These are phyloP conservation scores for Drosophila asahinai DNA, from an alignment of 1,140 invertebrate species.

Conservation along the genomic window DNA sequence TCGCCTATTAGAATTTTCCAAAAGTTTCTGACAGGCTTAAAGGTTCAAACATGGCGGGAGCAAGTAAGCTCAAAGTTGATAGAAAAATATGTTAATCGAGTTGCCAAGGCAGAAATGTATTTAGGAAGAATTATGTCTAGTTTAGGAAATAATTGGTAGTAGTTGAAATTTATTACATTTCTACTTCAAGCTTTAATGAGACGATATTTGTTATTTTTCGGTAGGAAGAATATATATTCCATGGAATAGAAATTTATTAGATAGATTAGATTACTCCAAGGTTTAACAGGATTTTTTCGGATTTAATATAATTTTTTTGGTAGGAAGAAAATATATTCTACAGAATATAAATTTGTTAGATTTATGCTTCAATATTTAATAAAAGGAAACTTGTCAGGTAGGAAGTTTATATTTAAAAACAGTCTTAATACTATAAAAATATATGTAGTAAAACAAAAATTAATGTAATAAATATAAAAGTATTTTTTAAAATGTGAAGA, in stretches of 20 bases:
- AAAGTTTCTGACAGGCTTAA: conserved; percentile 6
- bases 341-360: not conserved
- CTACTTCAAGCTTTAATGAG: not conserved
- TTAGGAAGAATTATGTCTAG: not conserved
- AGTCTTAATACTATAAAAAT: no score
- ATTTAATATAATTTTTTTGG: not conserved
- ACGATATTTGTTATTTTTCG: not conserved
- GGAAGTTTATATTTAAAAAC: no score
- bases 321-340: no score
- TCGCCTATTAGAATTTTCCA: conserved; percentile 20
- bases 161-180: not conserved
- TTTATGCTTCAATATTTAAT: not conserved
- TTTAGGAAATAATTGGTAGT: not conserved
- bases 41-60: not conserved
- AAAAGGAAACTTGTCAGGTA: no score
- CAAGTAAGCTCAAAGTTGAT: conserved; percentile 8
- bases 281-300: no score
- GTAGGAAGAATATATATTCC: no score
- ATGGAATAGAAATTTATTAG: not conserved
- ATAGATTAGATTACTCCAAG: no score
- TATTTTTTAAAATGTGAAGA: no score
- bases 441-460: no score
- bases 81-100: conserved; percentile 43
- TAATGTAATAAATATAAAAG: no score
- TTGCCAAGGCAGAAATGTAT: conserved; percentile 3